These are phyloP conservation scores for Recurvirostra avosetta DNA, from an alignment of 2,113 vertebrate genomes.

Conservation along the genomic window DNA sequence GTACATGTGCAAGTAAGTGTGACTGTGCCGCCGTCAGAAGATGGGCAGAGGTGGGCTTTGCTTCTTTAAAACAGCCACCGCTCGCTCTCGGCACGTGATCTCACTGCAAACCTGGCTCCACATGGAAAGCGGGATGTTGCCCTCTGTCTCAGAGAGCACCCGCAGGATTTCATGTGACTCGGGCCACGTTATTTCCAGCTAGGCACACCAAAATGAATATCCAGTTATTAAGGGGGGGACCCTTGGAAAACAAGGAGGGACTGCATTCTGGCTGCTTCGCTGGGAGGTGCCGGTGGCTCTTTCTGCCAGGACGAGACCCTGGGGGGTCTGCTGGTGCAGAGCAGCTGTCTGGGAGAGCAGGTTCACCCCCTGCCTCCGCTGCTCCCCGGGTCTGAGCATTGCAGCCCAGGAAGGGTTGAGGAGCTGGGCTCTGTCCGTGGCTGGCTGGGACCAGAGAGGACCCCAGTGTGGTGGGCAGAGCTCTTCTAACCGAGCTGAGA, in stretches of 20 bases:
- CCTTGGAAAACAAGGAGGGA: background rate
- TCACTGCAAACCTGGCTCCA: background rate
- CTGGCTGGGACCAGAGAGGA: background rate
- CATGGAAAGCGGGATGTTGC: background rate
- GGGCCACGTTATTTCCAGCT: background rate
- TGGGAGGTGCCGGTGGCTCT: fast-evolving
- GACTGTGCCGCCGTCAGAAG: background rate
- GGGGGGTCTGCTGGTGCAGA: background rate
- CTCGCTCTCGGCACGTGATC: background rate
- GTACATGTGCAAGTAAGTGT: fast-evolving
- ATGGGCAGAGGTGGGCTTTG: background rate
- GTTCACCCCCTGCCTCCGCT: background rate
- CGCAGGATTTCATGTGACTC: background rate
- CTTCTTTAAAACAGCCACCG: background rate
- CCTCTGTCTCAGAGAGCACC: background rate
- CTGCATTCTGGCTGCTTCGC: background rate
- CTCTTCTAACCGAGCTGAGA: background rate
- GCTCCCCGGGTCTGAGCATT: background rate
- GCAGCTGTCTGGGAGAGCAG: fast-evolving
- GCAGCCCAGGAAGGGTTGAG: background rate
- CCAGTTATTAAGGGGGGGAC: background rate
- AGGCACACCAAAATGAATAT: background rate
- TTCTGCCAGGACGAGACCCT: background rate
- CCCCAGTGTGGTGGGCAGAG: fast-evolving
- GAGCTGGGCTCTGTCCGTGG: fast-evolving